Evolutionary conservation across 2,113 vertebrate species (phyloP).

Genomic region (Leucopsar rothschildi): DNA sequence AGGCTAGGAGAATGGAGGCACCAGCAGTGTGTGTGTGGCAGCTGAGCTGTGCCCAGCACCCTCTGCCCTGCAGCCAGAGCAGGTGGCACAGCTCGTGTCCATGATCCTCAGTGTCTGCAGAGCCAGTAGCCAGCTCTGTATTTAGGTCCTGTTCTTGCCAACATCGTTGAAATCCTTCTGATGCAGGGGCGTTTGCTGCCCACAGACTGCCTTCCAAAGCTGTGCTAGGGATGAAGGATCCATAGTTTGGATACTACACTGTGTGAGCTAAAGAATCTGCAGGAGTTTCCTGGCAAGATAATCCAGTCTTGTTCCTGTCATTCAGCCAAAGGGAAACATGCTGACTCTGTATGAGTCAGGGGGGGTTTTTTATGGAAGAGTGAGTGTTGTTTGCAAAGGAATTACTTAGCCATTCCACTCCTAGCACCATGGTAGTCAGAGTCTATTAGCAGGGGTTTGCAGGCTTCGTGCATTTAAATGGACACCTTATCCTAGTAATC

Average conservation of each 20-base stretch:
- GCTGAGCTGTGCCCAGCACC: background rate
- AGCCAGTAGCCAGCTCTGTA: accelerated
- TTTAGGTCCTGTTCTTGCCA: background rate
- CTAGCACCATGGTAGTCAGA: background rate
- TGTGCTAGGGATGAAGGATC: background rate
- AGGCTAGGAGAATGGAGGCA: accelerated
- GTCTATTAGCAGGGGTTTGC: background rate
- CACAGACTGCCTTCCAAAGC: background rate
- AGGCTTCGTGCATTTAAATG: background rate
- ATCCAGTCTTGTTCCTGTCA: background rate
- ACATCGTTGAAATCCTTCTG: background rate
- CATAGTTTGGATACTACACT: background rate
- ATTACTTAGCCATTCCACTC: background rate
- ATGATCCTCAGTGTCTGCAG: background rate
- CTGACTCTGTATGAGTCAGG: background rate
- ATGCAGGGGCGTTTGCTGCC: background rate
- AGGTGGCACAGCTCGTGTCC: accelerated
- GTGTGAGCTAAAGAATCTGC: background rate
- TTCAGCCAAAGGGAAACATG: background rate
- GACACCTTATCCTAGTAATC: background rate
- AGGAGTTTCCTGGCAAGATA: background rate
- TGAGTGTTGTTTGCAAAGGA: background rate
- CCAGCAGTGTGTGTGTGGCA: accelerated
- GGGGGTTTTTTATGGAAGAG: background rate
- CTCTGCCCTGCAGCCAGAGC: background rate